These are phyloP conservation scores for Dynastes maya DNA, from an alignment of 2,888 invertebrate genomes.

Conservation along the genomic window DNA sequence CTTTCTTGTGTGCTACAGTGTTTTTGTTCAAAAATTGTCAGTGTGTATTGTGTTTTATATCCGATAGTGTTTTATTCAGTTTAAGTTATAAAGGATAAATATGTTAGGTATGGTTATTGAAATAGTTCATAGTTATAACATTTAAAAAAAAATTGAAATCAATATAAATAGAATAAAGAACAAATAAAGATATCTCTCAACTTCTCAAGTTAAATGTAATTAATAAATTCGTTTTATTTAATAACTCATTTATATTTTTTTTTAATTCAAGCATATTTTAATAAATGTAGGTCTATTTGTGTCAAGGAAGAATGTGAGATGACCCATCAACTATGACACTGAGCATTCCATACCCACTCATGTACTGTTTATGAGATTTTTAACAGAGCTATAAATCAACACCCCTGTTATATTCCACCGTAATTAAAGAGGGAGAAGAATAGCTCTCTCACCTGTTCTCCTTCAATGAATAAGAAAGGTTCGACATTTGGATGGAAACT, in stretches of 20 bases:
- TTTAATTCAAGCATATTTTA: conserved; percentile 53
- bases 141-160: too few relatives aligned
- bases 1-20: conserved; percentile 31
- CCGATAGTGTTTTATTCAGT: too few relatives aligned
- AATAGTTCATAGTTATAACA: neutral
- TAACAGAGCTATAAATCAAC: conserved; percentile 74
- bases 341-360: conserved; percentile 69
- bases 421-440: conserved; percentile 69
- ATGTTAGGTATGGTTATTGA: neutral
- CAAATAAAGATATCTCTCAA: neutral
- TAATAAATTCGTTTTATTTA: neutral
- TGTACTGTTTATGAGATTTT: conserved; percentile 74
- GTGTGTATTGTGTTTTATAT: conserved; percentile 19
- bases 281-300: conserved; percentile 64
- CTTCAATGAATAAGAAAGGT: neutral
- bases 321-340: conserved; percentile 70
- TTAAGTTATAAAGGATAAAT: too few relatives aligned
- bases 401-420: conserved; percentile 69
- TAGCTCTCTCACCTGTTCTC: conserved; percentile 53
- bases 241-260: neutral
- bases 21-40: conserved; percentile 40
- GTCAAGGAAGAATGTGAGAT: conserved; percentile 65
- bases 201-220: neutral
- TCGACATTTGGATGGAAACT: neutral
- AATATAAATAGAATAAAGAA: neutral